Base-by-base conservation (phyloP, 1,140 invertebrate species). In the Dinothrombium tinctorium region DNA sequence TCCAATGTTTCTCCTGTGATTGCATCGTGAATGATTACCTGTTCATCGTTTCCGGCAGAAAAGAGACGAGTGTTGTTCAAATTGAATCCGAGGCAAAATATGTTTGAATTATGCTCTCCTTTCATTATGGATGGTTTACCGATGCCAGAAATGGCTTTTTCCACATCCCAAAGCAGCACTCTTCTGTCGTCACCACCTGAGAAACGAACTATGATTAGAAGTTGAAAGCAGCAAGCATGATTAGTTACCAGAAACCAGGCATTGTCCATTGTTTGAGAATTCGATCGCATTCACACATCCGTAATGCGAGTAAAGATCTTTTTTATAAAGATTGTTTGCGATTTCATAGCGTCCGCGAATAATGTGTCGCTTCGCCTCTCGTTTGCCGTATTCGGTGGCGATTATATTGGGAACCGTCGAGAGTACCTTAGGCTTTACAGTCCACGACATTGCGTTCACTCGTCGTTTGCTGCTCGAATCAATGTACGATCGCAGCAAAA, bases 221-320 rank as follows among this genome's bases (percentile, higher is more conserved):
- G 33, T 35, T 19, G 19, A 9, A 20, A 8, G 33, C 15, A 8
- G 14, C 8, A 6, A 20, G 29, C 4, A 28, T 44, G n/a, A 19
- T 11, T 32, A 35, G 22, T 41, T 65, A 89, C 84, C 84, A 52
- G 84, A 92, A 44, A 76, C 70, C 36, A 94, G 66, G 42, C 73
- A 69, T 54, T 80, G 69, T 45, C 83, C 84, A 59, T 81, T 71
- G 38, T 69, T 68, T 4, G 79, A 86, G 65, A 92, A 94, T 59
- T 92, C 86, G 48, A 92, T 77, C 20, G 84, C 84, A 68, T 94
- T 94, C 20, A 94, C 81, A 67, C 86, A 94, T 48, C 86, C 86
- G 65, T 72, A 90, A 64, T 94, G 86, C 23, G 74, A 76, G 41
- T 72, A 63, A 14, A 94, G 63, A 65, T 90, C 78, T 49, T 76